Base-by-base conservation (phyloP, 2,888 invertebrate species). In the Nomada ruficornis region DNA sequence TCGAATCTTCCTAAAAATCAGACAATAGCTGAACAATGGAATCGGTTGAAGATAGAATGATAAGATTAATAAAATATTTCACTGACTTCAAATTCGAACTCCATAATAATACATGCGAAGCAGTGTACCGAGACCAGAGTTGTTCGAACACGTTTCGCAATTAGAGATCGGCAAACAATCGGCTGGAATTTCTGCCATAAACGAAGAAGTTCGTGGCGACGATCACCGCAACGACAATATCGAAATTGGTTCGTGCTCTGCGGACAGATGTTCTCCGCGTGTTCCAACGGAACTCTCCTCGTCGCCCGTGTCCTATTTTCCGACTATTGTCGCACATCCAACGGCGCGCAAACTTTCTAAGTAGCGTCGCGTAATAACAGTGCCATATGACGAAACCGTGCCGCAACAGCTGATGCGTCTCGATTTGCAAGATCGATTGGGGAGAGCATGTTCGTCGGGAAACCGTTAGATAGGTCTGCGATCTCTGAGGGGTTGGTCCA, bases 341-440 rank as follows among this genome's bases (percentile, higher is more conserved):
- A 13, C 69, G 65, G 60, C 65, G 70, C 29, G 80, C 75, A 80
- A 82, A 82, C 82, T 81, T 82, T 71, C 81, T 68, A 68, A 75
- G 76, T 68, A 76, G 57, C 57, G 64, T 52, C 76, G 57, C 26
- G 73, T 81, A 81, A 81, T 83, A 82, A 82, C 72, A 68, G 65
- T 50, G 69, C 73, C 82, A 77, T 59, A 77, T 68, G 83, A 82
- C 74, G 74, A 75, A 63, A 75, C 23, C 62, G 80, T 62, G 70
- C 63, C 65, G 74, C 78, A 78, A 82, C 83, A 83, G 83, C 83
- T 83, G 83, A 83, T 83, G 70, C 67, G 44, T 68, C 72, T 63
- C 72, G 54, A 76, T 72, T 81, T 79, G 64, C 67, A 54, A 72
- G 54, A 83, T 79, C 80, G 69, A 81, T 78, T 59, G 71, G 15